phyloP scores from a whole-genome alignment of 1,140 invertebrate species.

The Ceratoteleas bidentatus region DNA sequence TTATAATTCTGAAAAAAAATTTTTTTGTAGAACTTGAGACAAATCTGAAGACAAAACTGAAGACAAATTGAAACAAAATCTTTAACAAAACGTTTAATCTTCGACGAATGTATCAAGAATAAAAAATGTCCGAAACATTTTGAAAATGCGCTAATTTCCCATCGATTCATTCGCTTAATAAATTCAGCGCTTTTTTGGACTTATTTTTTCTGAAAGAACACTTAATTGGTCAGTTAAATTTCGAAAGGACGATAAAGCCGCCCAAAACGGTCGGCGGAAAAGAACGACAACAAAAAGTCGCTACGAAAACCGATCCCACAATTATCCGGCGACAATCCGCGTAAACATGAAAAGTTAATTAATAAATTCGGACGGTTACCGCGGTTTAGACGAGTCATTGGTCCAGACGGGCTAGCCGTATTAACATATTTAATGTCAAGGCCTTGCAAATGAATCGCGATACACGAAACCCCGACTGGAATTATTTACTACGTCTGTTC shows the following conservation, averaged over 20 bases:
- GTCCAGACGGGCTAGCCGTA: conserved; percentile 64
- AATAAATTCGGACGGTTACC: conserved; percentile 60
- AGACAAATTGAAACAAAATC: too few species aligned
- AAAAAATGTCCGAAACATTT: too few species aligned
- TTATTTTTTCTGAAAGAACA: too few species aligned
- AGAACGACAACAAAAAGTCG: conserved; percentile 2
- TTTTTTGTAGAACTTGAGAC: too few species aligned
- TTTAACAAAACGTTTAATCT: too few species aligned
- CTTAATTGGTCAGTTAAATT: not conserved
- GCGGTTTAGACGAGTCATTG: conserved; percentile 72
- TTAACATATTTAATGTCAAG: conserved; percentile 78
- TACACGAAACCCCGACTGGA: conserved; percentile 64
- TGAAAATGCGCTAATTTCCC: too few species aligned
- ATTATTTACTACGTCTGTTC: conserved; percentile 62
- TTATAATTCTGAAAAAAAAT: too few species aligned
- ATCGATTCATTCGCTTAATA: too few species aligned
- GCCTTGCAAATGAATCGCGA: conserved; percentile 70
- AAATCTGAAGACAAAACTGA: too few species aligned
- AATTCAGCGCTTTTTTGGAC: too few species aligned
- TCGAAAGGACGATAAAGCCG: not conserved
- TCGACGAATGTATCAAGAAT: too few species aligned
- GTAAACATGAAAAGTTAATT: conserved; percentile 65
- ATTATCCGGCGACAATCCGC: conserved; percentile 43
- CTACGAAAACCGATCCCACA: conserved; percentile 27
- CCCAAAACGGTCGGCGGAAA: not conserved